phyloP scores from a whole-genome alignment of 2,888 invertebrate species.

The Chrysolina haemoptera region DNA sequence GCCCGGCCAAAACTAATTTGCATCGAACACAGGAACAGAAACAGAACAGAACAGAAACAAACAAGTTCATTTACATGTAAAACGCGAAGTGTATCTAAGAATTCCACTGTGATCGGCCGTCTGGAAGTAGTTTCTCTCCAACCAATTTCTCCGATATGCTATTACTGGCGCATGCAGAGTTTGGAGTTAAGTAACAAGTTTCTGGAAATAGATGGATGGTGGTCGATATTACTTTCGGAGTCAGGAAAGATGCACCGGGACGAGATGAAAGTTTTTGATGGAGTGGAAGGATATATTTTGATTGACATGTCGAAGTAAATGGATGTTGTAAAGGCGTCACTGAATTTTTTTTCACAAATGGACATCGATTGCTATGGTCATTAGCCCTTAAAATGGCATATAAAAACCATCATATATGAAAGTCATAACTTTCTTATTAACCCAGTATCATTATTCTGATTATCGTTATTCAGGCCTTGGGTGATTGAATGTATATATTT shows the following conservation, averaged over 20 bases:
- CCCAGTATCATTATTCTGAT: no score
- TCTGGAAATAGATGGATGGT: constrained; percentile 6
- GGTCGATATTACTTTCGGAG: constrained; percentile 12
- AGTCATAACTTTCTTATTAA: no score
- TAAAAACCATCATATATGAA: no score
- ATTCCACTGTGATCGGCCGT: background rate
- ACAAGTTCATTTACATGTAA: background rate
- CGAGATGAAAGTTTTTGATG: constrained; percentile 15
- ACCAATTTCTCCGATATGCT: constrained; percentile 14
- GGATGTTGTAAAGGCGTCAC: background rate
- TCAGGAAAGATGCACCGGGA: constrained; percentile 10
- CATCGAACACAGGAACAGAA: background rate
- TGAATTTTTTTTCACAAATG: no score
- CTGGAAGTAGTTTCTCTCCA: constrained; percentile 5
- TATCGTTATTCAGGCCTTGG: no score
- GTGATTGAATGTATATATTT: no score
- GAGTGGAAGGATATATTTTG: constrained; percentile 3
- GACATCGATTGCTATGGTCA: no score
- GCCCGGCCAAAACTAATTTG: background rate
- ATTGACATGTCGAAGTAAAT: background rate
- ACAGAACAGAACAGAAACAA: background rate
- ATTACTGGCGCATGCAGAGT: constrained; percentile 10
- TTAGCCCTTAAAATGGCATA: no score
- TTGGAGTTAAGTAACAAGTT: constrained; percentile 10
- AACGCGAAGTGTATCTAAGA: background rate